These are phyloP conservation scores for Ictidomys tridecemlineatus DNA, from an alignment of 2,113 vertebrate species.

Conservation along the genomic window DNA sequence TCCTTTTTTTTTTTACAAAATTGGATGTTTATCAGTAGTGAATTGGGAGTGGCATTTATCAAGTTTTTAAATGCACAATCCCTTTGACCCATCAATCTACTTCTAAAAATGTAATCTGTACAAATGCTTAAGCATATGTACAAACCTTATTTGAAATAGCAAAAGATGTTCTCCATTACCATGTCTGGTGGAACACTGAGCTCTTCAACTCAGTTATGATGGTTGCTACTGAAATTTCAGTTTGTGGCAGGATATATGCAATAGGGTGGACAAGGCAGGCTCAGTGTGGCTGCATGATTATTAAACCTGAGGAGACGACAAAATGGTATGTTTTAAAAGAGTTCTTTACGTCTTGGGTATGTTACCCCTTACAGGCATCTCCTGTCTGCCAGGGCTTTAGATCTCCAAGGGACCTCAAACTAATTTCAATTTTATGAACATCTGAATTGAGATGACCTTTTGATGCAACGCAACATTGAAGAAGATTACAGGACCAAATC, in stretches of 20 bases:
- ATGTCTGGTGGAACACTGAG: background rate
- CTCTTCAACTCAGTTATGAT: background rate
- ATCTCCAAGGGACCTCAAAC: slow-evolving; percentile 36
- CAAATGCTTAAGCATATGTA: too few relatives aligned
- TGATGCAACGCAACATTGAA: slow-evolving; percentile 66
- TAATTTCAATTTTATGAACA: slow-evolving; percentile 74
- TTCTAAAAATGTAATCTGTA: too few relatives aligned
- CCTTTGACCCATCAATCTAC: too few relatives aligned
- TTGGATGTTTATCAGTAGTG: background rate
- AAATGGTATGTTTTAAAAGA: background rate
- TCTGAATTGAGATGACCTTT: slow-evolving; percentile 73
- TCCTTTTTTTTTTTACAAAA: background rate
- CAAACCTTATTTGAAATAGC: too few relatives aligned
- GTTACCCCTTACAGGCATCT: background rate
- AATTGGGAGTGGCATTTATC: background rate
- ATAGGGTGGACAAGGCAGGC: background rate
- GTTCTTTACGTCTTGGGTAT: background rate
- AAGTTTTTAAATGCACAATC: too few relatives aligned
- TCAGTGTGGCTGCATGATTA: background rate
- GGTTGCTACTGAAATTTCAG: background rate
- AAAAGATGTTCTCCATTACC: background rate
- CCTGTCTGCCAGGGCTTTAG: slow-evolving; percentile 9
- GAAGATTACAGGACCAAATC: slow-evolving; percentile 70
- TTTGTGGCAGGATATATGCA: background rate
- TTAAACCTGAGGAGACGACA: background rate